Percentiles rank a stretch among this genome's conserved stretches.
Conservation (phyloP, 1,140 invertebrate species). For the Cydia pomonella region DNA sequence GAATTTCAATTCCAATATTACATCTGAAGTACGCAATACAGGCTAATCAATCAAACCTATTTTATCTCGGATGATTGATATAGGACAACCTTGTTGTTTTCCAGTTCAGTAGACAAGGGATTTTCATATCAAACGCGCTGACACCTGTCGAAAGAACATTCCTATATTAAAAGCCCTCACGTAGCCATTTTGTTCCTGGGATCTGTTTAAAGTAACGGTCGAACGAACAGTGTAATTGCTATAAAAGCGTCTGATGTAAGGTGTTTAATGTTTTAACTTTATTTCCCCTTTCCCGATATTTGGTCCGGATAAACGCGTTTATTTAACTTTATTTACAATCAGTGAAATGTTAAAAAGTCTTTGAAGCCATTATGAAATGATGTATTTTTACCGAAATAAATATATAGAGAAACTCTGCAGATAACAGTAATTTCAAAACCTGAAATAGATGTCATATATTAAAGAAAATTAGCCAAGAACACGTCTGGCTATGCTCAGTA, state of each 20-base stretch:
- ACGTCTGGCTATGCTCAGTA: too few species aligned
- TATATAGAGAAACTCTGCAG: too few species aligned
- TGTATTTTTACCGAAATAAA: too few species aligned
- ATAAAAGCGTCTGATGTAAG: neutral
- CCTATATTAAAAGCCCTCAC: neutral
- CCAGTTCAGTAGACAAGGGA: neutral
- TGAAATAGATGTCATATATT: too few species aligned
- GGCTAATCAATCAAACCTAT: neutral
- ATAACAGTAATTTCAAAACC: too few species aligned
- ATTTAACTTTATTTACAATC: neutral
- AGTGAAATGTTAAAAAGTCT: neutral
- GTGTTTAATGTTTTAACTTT: neutral
- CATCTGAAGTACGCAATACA: too few species aligned
- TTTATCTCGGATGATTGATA: too few species aligned
- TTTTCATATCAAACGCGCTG: constrained; percentile 11
- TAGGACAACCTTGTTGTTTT: neutral
- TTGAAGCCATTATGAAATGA: neutral
- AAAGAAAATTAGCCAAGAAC: too few species aligned
- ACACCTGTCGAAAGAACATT: neutral
- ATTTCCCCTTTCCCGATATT: neutral
- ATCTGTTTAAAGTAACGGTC: neutral
- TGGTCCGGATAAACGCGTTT: neutral
- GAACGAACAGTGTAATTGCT: neutral
- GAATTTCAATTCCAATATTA: too few species aligned
- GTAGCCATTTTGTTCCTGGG: too few species aligned